These are phyloP conservation scores for Drosophila sturtevanti DNA, from an alignment of 1,140 invertebrate species.

Conservation along the genomic window DNA sequence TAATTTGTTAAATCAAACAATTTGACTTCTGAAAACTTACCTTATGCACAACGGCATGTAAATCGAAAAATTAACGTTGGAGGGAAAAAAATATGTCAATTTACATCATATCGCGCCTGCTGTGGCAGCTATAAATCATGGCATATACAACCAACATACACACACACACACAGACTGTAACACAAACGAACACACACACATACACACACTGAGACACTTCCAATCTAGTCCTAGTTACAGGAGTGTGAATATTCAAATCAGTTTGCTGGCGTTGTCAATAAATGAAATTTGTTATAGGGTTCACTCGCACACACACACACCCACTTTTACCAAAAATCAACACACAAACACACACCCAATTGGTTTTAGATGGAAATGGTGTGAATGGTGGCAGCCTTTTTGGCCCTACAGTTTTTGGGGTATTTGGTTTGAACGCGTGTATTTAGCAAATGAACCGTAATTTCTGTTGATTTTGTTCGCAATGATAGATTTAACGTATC, in stretches of 20 bases:
- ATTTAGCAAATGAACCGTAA: slow-evolving; percentile 53
- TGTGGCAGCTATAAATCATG: slow-evolving; percentile 62
- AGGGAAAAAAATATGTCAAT: slow-evolving; percentile 63
- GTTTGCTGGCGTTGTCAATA: slow-evolving; percentile 48
- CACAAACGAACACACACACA: slow-evolving; percentile 2
- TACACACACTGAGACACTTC: slow-evolving; percentile 26
- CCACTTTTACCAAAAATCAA: not conserved
- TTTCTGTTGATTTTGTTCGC: slow-evolving; percentile 40
- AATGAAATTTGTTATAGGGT: slow-evolving; percentile 47
- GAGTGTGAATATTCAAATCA: slow-evolving; percentile 70
- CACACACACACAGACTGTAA: slow-evolving; percentile 16
- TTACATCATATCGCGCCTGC: slow-evolving; percentile 56
- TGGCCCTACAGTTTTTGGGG: slow-evolving; percentile 1
- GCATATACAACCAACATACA: slow-evolving; percentile 9
- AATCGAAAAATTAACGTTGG: slow-evolving; percentile 63
- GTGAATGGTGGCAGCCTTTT: not conserved
- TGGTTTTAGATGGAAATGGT: slow-evolving; percentile 1
- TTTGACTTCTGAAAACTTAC: slow-evolving; percentile 43
- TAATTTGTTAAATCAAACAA: slow-evolving; percentile 28
- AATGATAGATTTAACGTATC: not conserved
- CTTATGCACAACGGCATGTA: slow-evolving; percentile 67
- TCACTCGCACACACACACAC: slow-evolving; percentile 3
- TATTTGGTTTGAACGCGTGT: slow-evolving; percentile 22
- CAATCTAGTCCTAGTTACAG: slow-evolving; percentile 37
- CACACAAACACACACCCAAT: slow-evolving; percentile 17